Percentiles rank a stretch among this genome's conserved stretches.
phyloP scores from a whole-genome alignment of 2,113 vertebrate species.

The Arenaria interpres region DNA sequence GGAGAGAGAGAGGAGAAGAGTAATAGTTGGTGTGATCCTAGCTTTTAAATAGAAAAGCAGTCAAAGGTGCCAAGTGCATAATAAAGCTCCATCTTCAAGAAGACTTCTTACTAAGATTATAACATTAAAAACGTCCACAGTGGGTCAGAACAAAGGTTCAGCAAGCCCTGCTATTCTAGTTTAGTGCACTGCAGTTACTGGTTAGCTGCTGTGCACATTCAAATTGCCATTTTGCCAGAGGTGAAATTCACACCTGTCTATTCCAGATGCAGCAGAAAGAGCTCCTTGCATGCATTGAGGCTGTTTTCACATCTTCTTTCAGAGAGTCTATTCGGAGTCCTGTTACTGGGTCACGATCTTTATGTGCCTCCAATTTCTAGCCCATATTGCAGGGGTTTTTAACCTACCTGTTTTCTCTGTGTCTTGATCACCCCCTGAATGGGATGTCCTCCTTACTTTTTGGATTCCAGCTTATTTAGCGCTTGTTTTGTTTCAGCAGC shows the following conservation, averaged over 20 bases:
- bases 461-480: not conserved
- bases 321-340: not conserved
- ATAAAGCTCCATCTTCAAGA: not conserved
- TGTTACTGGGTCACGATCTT: rapidly evolving
- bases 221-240: not conserved
- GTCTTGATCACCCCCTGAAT: rapidly evolving
- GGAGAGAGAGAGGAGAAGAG: not conserved
- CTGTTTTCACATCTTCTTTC: not conserved
- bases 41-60: not conserved
- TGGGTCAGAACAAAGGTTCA: not conserved
- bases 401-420: not conserved
- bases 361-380: not conserved
- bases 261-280: not conserved
- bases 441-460: not conserved
- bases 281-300: not conserved
- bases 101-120: not conserved
- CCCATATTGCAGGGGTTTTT: not conserved
- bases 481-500: not conserved
- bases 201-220: rapidly evolving
- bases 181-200: not conserved
- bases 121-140: not conserved
- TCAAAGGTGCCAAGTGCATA: not conserved
- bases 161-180: not conserved
- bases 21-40: not conserved
- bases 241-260: not conserved